Base-by-base conservation (phyloP, 2,113 vertebrate genomes). In the Brachypodius melanocephalos region DNA sequence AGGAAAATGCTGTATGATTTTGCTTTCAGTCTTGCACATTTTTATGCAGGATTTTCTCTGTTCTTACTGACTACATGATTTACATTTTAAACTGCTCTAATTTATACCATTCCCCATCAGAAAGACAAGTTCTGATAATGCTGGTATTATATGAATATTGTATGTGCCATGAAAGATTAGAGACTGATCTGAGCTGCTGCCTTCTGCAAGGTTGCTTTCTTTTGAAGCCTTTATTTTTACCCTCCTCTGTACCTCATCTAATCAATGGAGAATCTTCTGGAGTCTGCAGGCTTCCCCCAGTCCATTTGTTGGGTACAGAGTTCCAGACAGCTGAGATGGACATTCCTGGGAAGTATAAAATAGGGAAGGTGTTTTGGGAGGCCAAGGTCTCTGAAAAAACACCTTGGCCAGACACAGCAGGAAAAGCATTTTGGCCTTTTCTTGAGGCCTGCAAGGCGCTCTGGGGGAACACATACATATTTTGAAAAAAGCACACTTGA, bases 191-290 rank as follows among this genome's bases (percentile, higher is more conserved):
- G 48, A 55, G 75, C 67, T 65, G 45, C 62, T 65, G 46, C 57
- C 28, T 63, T 67, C 57, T 87, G 69, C 61, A 71, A 40, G 8
- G 61, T 78, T 14, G 19, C 79, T 86, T 54, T 32, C 66, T 72
- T 74, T 40, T 57, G 36, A 80, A 73, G 49, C 15, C 10, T 32
- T 85, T 83, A 6, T 32, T 85, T 83, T 73, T 78, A 58, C 52
- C 31, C 32, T 74, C 29, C 10, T 14, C 62, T 61, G 26, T 61
- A 57, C 18, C 5, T 71, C 25, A 31, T 51, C 16, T 62, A 62
- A 42, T 42, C 75, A 54, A 2, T 2, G 0, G 7, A 29, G 1
- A 40, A 17, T 29, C 19, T 61, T 73, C 45, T 5, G 1, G 32
- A 58, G n/a, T 17, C 24, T 77, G 49, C 57, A 79, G n/a, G 28